These are phyloP conservation scores for Agriopis aurantiaria DNA, from an alignment of 2,888 invertebrate genomes.

Conservation along the genomic window DNA sequence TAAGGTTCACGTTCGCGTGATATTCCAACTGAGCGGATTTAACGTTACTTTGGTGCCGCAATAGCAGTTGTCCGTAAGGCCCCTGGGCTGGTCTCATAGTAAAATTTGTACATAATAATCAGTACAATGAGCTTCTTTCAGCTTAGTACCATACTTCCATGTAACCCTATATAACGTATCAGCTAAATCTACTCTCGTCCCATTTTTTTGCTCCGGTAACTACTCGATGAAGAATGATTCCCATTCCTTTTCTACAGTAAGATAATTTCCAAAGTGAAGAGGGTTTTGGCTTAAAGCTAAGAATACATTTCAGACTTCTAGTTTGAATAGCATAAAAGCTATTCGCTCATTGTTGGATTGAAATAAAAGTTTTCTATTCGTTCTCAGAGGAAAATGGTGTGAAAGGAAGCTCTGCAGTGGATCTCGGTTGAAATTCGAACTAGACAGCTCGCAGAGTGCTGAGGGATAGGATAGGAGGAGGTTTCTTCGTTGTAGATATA, in stretches of 20 bases:
- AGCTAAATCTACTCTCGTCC: no score
- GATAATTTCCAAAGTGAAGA: not conserved
- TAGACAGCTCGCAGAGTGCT: conserved; percentile 38
- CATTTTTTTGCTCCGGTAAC: no score
- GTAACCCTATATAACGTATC: no score
- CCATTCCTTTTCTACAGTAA: not conserved
- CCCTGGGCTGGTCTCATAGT: no score
- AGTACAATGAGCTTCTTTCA: no score
- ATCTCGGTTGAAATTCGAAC: conserved; percentile 46
- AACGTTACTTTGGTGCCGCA: no score
- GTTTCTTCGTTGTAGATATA: conserved; percentile 22
- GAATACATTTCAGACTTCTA: conserved; percentile 8
- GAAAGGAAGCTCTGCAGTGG: conserved; percentile 35
- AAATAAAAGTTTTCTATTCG: conserved; percentile 24
- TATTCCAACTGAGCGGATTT: no score
- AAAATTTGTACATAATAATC: no score
- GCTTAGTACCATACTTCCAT: no score
- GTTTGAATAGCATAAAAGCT: conserved; percentile 21
- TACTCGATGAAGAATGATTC: not conserved
- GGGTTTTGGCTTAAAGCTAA: not conserved
- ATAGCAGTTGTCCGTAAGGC: no score
- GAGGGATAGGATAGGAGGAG: conserved; percentile 33
- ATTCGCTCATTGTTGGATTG: conserved; percentile 26
- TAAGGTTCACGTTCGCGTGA: no score
- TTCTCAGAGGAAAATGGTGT: conserved; percentile 25